A percentile compares a stretch with the other conserved stretches of the same genome.
Conservation (phyloP, 1,140 invertebrate genomes). For the Gonatopus flavifemur region DNA sequence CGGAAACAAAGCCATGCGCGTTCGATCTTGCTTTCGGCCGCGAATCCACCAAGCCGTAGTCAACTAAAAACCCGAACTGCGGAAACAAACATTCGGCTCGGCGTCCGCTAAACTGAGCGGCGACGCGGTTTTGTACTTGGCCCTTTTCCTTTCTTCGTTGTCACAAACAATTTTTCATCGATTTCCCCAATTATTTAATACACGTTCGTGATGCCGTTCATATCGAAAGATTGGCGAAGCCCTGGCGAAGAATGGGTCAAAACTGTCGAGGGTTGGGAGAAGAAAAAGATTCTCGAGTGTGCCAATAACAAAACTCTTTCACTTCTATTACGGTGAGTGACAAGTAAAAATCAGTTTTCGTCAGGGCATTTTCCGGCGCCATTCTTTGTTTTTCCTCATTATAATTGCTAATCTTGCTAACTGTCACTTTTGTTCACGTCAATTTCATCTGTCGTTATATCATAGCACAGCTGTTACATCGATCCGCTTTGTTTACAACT, state of each 20-base stretch:
- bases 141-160: slow-evolving; percentile 6
- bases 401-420: too few species aligned
- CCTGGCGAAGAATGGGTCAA: slow-evolving; percentile 98
- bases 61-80: slow-evolving; percentile 9
- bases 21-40: slow-evolving; percentile 30
- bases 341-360: not conserved
- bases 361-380: not conserved
- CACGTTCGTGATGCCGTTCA: slow-evolving; percentile 81
- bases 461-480: slow-evolving; percentile 52
- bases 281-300: slow-evolving; percentile 88
- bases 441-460: too few species aligned
- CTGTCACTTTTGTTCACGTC: too few species aligned
- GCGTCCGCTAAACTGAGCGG: not conserved
- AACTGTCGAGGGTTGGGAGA: slow-evolving; percentile 94
- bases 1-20: slow-evolving; percentile 56
- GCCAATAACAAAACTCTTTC: slow-evolving; percentile 60
- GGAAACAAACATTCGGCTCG: slow-evolving; percentile 16
- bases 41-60: slow-evolving; percentile 15
- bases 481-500: too few species aligned
- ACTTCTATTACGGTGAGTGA: slow-evolving; percentile 50
- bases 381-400: slow-evolving; percentile 20
- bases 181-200: not conserved
- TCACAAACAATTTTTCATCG: not conserved
- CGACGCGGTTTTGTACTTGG: slow-evolving; percentile 24
- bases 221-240: slow-evolving; percentile 90